These are phyloP conservation scores for Canis aureus DNA, from an alignment of 2,113 vertebrate species.

Conservation along the genomic window DNA sequence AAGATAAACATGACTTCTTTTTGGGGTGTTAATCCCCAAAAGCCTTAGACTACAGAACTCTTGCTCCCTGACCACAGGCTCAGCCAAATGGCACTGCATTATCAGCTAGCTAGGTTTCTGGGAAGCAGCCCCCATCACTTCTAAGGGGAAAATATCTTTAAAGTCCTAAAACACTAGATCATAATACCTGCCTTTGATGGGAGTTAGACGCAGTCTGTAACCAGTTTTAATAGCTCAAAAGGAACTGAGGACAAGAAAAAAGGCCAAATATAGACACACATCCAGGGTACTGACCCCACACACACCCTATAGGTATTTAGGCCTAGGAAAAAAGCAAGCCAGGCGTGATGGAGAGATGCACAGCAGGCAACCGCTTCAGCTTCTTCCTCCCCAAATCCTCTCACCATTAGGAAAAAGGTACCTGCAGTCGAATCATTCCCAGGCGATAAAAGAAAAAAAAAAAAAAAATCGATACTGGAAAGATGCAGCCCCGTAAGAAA, in stretches of 20 bases:
- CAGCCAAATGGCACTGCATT: neutral
- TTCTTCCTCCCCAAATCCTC: constrained; percentile 4
- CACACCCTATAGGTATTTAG: neutral
- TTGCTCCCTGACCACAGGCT: neutral
- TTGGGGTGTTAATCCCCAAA: neutral
- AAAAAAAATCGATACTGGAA: constrained; percentile 3
- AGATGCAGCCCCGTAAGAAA: neutral
- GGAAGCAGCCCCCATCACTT: neutral
- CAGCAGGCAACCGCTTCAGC: neutral
- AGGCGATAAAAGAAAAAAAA: neutral
- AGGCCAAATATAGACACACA: neutral
- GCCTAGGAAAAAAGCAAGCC: neutral
- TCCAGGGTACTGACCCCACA: no score
- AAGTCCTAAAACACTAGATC: neutral
- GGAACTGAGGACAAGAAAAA: constrained; percentile 46
- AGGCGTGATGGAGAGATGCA: neutral
- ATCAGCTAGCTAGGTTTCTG: constrained; percentile 43
- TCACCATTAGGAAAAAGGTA: neutral
- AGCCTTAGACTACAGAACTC: neutral
- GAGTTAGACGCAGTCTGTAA: neutral
- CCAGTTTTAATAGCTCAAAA: neutral
- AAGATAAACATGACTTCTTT: neutral
- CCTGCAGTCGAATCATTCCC: neutral
- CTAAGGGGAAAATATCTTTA: neutral
- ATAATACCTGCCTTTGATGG: constrained; percentile 33